Evolutionary conservation across 2,113 vertebrate species (phyloP).

Genomic region (Copsychus sechellarum): DNA sequence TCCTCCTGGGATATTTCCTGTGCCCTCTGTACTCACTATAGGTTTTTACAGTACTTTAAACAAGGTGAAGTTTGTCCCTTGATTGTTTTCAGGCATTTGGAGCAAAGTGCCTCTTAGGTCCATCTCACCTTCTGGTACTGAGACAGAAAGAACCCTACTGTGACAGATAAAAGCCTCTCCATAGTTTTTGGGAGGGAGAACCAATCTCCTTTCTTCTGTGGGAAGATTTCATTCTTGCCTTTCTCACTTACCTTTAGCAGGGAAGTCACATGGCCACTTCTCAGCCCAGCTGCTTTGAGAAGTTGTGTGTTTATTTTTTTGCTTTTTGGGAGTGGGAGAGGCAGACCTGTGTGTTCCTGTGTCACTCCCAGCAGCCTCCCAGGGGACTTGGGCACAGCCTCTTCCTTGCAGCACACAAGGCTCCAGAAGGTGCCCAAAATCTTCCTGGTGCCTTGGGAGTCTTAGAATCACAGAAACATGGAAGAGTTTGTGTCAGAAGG

Average conservation of each 20-base stretch:
- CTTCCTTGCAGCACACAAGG: not conserved
- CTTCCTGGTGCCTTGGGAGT: rapidly evolving
- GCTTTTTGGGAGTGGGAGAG: rapidly evolving
- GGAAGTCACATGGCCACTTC: not conserved
- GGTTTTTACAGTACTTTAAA: not conserved
- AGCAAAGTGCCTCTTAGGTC: not conserved
- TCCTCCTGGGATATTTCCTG: not conserved
- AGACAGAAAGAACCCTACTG: not conserved
- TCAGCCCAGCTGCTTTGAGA: not conserved
- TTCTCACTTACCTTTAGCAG: not conserved
- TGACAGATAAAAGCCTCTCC: not conserved
- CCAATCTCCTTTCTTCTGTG: not conserved
- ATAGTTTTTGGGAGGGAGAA: not conserved
- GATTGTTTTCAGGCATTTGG: not conserved
- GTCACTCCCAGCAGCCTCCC: not conserved
- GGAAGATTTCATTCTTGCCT: not conserved
- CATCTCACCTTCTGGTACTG: not conserved
- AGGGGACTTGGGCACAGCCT: not conserved
- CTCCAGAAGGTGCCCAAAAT: not conserved
- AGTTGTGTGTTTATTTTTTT: not conserved
- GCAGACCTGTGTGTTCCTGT: rapidly evolving
- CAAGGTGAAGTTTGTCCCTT: not conserved
- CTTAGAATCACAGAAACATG: not conserved
- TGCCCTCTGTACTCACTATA: not conserved
- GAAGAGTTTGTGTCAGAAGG: not conserved